Percentiles rank a stretch among this genome's conserved stretches.
phyloP scores from a whole-genome alignment of 2,797 vertebrate species.

The Ambastaia sidthimunki region DNA sequence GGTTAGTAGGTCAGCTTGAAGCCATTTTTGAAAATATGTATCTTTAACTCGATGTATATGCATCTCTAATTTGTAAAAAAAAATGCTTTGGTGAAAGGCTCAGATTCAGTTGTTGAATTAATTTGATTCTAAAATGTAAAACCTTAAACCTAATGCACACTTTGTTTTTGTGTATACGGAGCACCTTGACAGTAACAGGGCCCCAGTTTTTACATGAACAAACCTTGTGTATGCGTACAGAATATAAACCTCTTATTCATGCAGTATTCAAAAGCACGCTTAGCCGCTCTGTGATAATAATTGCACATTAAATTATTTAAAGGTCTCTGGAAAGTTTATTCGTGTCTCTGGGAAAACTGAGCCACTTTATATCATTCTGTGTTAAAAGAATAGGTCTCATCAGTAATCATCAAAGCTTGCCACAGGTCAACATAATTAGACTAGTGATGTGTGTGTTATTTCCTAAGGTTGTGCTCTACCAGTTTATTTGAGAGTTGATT shows the following conservation, averaged over 20 bases:
- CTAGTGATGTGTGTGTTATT: background rate
- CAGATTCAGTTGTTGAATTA: background rate
- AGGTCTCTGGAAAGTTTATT: slow-evolving; percentile 36
- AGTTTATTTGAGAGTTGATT: slow-evolving; percentile 2
- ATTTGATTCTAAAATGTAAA: background rate
- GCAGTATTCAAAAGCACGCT: slow-evolving; percentile 42
- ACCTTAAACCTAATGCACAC: background rate
- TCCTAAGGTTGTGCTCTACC: slow-evolving; percentile 21
- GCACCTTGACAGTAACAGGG: background rate
- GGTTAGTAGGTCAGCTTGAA: too few relatives aligned
- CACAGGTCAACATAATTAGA: slow-evolving; percentile 14
- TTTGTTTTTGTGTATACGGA: background rate
- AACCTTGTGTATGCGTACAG: background rate
- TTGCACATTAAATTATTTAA: slow-evolving; percentile 55
- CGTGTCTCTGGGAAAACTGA: slow-evolving; percentile 24
- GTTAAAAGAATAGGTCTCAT: slow-evolving; percentile 10
- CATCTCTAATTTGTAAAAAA: too few relatives aligned
- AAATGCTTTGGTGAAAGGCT: too few relatives aligned
- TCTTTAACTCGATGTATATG: too few relatives aligned
- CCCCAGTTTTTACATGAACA: background rate
- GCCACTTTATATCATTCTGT: background rate
- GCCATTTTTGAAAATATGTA: too few relatives aligned
- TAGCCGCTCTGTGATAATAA: slow-evolving; percentile 39
- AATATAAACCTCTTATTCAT: slow-evolving; percentile 50
- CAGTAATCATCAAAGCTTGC: background rate